Conservation (phyloP, 2,888 invertebrate species). For the Nomada ruficornis region DNA sequence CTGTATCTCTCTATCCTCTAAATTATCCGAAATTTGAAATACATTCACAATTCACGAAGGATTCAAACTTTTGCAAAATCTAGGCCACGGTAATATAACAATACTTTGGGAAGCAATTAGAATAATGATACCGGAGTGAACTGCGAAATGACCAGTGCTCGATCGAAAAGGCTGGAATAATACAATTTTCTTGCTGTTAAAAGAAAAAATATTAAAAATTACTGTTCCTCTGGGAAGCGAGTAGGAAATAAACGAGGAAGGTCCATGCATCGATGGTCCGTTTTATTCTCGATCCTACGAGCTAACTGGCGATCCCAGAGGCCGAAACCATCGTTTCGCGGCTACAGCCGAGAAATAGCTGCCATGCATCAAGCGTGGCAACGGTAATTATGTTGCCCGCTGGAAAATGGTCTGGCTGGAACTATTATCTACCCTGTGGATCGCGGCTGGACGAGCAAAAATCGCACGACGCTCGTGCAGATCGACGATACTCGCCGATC, state of each 20-base stretch:
- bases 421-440: slow-evolving; percentile 39
- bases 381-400: slow-evolving; percentile 53
- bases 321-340: slow-evolving; percentile 15
- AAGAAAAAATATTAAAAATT: not conserved
- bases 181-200: not conserved
- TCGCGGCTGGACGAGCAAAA: slow-evolving; percentile 34
- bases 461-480: slow-evolving; percentile 32
- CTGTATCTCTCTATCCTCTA: not conserved
- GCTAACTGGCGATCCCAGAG: not conserved
- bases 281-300: slow-evolving; percentile 14
- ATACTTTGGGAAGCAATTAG: too few relatives aligned
- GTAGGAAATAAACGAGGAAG: slow-evolving; percentile 14
- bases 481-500: slow-evolving; percentile 25
- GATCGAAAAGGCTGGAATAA: not conserved
- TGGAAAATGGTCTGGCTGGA: slow-evolving; percentile 36
- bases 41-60: not conserved
- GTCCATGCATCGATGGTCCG: slow-evolving; percentile 18
- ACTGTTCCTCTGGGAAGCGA: too few relatives aligned
- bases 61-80: not conserved
- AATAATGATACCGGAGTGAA: too few relatives aligned
- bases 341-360: slow-evolving; percentile 40
- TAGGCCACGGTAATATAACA: too few relatives aligned
- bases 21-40: not conserved
- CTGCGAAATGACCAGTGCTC: too few relatives aligned
- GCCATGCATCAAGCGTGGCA: slow-evolving; percentile 48